phyloP scores from a whole-genome alignment of 2,797 vertebrate species.

The Oophaga sylvatica region DNA sequence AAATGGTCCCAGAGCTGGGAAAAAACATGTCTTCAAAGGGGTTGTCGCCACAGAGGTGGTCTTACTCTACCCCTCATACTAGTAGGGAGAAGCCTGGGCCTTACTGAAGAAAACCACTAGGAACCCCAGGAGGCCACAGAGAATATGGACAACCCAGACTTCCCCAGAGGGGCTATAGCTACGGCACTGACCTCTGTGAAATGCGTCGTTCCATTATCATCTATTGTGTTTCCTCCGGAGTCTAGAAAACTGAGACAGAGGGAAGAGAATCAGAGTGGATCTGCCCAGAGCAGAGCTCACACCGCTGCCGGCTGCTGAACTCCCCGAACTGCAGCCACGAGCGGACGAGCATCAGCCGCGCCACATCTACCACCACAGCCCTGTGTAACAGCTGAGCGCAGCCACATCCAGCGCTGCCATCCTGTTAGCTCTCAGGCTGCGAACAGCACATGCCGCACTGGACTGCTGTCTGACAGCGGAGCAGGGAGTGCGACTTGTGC shows the following conservation, averaged over 20 bases:
- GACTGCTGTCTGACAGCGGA: too few relatives aligned
- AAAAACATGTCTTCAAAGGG: neutral
- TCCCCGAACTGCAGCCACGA: too few relatives aligned
- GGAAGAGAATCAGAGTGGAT: neutral
- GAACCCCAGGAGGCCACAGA: too few relatives aligned
- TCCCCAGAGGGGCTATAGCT: too few relatives aligned
- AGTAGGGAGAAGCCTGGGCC: too few relatives aligned
- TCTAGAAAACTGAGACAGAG: constrained; percentile 85
- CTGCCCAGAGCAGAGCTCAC: constrained; percentile 22
- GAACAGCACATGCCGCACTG: neutral
- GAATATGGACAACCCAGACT: neutral
- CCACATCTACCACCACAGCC: too few relatives aligned
- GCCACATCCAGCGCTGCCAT: neutral
- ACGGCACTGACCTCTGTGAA: constrained; percentile 74
- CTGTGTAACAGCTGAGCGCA: too few relatives aligned
- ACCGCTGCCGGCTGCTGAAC: neutral
- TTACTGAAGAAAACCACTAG: too few relatives aligned
- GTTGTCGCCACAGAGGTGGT: neutral
- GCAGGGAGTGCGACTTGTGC: neutral
- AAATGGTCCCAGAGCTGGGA: constrained; percentile 87
- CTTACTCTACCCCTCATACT: too few relatives aligned
- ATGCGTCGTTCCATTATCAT: constrained; percentile 86
- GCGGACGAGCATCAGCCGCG: too few relatives aligned
- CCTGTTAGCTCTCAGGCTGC: neutral
- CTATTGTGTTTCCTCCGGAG: constrained; percentile 77